Percentiles rank a stretch among this genome's conserved stretches.
Conservation (phyloP, 1,140 invertebrate genomes). For the Bombus fervidus region DNA sequence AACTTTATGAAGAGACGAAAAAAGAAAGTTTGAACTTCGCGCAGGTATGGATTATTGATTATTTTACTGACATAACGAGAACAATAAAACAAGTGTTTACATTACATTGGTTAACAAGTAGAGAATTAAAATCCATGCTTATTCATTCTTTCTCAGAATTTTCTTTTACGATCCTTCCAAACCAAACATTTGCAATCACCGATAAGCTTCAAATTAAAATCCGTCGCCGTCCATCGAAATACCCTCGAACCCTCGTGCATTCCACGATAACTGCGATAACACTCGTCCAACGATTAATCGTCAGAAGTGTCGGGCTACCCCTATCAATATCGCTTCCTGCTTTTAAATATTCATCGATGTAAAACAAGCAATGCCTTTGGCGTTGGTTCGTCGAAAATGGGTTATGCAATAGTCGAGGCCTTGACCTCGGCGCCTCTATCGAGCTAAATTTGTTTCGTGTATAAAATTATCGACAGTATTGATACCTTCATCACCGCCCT, state of each 20-base stretch:
- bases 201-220: not conserved
- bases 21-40: not conserved
- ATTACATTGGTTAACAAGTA: not conserved
- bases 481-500: not conserved
- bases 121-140: not conserved
- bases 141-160: not conserved
- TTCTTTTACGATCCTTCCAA: no score
- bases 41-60: not conserved
- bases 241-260: no score
- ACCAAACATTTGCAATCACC: not conserved
- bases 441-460: constrained; percentile 12
- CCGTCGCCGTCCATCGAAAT: not conserved
- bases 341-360: constrained; percentile 32
- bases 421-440: constrained; percentile 5
- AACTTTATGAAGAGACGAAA: not conserved
- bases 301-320: not conserved
- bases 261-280: not conserved
- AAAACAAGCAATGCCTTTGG: constrained; percentile 11
- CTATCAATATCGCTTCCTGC: not conserved
- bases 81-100: no score
- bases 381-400: not conserved
- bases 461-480: constrained; percentile 14
- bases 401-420: constrained; percentile 25
- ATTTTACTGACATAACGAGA: not conserved
- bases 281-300: constrained; percentile 13